Evolutionary conservation across 2,888 invertebrate species (phyloP).

Genomic region (Archaeoteleia sp.): DNA sequence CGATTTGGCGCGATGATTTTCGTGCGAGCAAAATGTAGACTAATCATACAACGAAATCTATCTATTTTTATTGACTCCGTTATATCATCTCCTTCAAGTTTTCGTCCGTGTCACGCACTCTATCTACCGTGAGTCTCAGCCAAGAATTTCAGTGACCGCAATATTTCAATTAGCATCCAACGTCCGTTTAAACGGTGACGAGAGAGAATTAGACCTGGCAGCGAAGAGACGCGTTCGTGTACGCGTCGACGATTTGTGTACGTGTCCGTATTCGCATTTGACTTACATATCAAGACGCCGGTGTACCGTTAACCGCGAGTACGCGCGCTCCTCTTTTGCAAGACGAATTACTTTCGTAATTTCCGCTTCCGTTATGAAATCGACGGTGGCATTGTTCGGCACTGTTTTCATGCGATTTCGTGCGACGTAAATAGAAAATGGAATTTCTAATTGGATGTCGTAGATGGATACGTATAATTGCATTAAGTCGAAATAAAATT

Average conservation of each 20-base stretch:
- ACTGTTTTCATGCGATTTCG: not conserved
- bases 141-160: slow-evolving; percentile 71
- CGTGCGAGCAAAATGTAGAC: too few species aligned
- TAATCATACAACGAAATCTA: too few species aligned
- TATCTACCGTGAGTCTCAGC: slow-evolving; percentile 60
- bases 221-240: slow-evolving; percentile 31
- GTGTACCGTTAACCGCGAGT: slow-evolving; percentile 13
- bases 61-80: slow-evolving; percentile 49
- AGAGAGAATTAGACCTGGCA: slow-evolving; percentile 57
- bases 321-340: slow-evolving; percentile 14
- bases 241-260: slow-evolving; percentile 41
- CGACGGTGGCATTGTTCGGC: not conserved
- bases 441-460: too few species aligned
- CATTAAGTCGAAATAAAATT: too few species aligned
- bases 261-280: slow-evolving; percentile 37
- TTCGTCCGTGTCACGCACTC: slow-evolving; percentile 31
- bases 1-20: too few species aligned
- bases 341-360: slow-evolving; percentile 36
- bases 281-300: slow-evolving; percentile 24
- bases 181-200: slow-evolving; percentile 66
- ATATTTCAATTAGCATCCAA: slow-evolving; percentile 73
- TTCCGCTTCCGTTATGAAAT: slow-evolving; percentile 10
- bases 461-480: too few species aligned
- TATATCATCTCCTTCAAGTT: slow-evolving; percentile 36
- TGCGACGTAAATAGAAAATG: too few species aligned